Percentiles rank a stretch among this genome's conserved stretches.
Evolutionary conservation across 2,113 vertebrate species (phyloP).

Genomic region (Phalacrocorax brasilianus): DNA sequence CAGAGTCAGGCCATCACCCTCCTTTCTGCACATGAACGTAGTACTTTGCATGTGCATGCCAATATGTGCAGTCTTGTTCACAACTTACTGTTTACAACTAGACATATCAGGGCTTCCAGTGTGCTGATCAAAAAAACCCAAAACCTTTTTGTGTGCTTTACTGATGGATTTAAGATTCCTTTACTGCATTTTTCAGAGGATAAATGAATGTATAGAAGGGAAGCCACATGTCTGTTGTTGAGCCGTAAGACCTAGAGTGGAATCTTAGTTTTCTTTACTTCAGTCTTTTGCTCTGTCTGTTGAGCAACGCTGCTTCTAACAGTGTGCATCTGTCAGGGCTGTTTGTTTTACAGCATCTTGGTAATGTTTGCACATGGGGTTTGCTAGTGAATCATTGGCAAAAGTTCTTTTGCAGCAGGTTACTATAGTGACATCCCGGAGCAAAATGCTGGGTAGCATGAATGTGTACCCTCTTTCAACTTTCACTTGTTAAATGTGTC

Average conservation of each 20-base stretch:
- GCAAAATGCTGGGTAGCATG: background rate
- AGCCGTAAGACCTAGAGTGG: background rate
- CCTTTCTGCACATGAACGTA: background rate
- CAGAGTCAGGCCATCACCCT: background rate
- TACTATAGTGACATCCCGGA: slow-evolving; percentile 19
- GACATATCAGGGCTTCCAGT: background rate
- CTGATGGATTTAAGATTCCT: background rate
- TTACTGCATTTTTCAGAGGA: background rate
- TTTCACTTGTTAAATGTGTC: background rate
- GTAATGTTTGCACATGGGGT: slow-evolving; percentile 1
- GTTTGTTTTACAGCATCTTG: background rate
- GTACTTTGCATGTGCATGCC: background rate
- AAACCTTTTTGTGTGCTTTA: background rate
- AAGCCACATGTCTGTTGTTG: background rate
- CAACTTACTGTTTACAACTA: background rate
- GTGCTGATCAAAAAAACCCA: background rate
- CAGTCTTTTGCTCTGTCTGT: background rate
- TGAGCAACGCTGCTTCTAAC: fast-evolving
- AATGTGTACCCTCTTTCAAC: background rate
- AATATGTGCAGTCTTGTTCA: background rate
- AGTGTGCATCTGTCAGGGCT: background rate
- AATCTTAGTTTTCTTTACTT: background rate
- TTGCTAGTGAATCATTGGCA: slow-evolving; percentile 39
- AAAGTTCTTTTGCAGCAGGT: slow-evolving; percentile 17
- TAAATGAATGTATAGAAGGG: background rate